Evolutionary conservation across 2,888 invertebrate genomes (phyloP).

Genomic region (Bibio marci): DNA sequence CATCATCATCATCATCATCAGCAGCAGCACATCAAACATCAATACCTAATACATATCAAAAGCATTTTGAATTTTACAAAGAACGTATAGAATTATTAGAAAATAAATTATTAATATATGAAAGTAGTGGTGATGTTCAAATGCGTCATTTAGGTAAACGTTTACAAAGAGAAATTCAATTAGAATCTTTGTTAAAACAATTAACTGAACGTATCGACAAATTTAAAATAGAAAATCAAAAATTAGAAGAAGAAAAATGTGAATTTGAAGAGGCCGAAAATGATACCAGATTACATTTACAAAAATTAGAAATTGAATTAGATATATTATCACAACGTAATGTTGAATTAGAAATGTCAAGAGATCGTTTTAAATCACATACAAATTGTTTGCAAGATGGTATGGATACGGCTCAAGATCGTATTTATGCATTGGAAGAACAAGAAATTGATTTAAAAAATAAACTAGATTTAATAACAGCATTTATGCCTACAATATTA

Average conservation of each 20-base stretch:
- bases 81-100: conserved; percentile 45
- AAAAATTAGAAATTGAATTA: conserved; percentile 42
- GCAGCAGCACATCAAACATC: conserved; percentile 9
- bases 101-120: conserved; percentile 45
- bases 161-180: conserved; percentile 41
- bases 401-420: conserved; percentile 37
- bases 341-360: conserved; percentile 36
- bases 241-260: conserved; percentile 52
- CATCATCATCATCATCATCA: conserved; percentile 8
- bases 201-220: conserved; percentile 33
- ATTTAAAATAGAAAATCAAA: conserved; percentile 43
- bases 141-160: conserved; percentile 41
- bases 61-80: conserved; percentile 46
- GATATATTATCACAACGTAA: conserved; percentile 34
- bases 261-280: conserved; percentile 61
- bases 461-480: conserved; percentile 38
- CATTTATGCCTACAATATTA: conserved; percentile 43
- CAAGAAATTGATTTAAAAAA: conserved; percentile 33
- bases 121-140: conserved; percentile 44
- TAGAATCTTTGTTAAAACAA: conserved; percentile 31
- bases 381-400: conserved; percentile 33
- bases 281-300: conserved; percentile 36
- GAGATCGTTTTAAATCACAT: conserved; percentile 34
- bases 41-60: conserved; percentile 31
- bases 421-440: conserved; percentile 33